Evolutionary conservation across 2,888 invertebrate species (phyloP), one percentile per base, ranked within the genome.

Genomic region (Tetragonula carbonaria): DNA sequence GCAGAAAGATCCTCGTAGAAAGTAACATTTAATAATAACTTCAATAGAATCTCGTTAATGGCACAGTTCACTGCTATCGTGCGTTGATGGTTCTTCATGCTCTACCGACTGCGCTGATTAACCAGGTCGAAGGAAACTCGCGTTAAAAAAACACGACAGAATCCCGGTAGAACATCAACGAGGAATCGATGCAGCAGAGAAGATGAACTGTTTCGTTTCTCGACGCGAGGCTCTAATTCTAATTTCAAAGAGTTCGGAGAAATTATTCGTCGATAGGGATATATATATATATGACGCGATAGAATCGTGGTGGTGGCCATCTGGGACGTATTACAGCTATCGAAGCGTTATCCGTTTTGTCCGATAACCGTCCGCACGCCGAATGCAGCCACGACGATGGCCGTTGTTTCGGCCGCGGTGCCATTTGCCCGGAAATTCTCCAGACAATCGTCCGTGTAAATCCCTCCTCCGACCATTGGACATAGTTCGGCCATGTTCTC

Each of bases 381-480:
- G 73, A 70, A 63, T 28, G 53, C 65, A 38, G 57, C 66, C 62
- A 18, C 71, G 77, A 75, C 38, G 74, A 51, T 28, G 33, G 21
- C 55, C 57, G 82, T 11, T 72, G 63, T 66, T 33, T 65, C 62
- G 14, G 45, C 74, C 79, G 51, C 23, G n/a, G 45, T 51, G 62
- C 77, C 80, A 33, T 71, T 84, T 75, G 71, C 68, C 80, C 55
- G 80, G 77, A 80, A 85, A 84, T 77, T 80, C 80, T 74, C 79
- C 70, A 78, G 76, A 79, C 79, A 74, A 85, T 80, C 50, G 75
- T 65, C 55, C 80, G 72, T 73, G 75, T 63, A 73, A 78, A 59
- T 59, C 68, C 21, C 33, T 21, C 57, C 50, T 21, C 28, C 50
- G 51, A n/a, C 16, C 23, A 23, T 8, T 21, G 21, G 65, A 77